Evolutionary conservation across 2,888 invertebrate genomes (phyloP).

Genomic region (Rotaria macrura): DNA sequence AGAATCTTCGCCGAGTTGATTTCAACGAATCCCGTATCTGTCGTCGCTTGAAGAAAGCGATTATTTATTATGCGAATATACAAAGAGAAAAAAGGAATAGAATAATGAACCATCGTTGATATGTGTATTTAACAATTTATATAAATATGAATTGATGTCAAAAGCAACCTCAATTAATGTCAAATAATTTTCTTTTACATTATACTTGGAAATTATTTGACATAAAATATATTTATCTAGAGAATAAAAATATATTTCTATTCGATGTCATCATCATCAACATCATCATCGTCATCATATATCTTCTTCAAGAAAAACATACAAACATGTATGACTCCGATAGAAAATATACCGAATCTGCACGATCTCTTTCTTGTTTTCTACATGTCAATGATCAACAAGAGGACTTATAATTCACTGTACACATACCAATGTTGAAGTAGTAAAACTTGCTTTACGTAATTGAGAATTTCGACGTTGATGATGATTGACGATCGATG

Average conservation of each 20-base stretch:
- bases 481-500: slow-evolving; percentile 6
- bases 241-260: background rate
- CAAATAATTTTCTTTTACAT: background rate
- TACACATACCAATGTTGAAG: slow-evolving; percentile 20
- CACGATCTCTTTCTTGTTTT: background rate
- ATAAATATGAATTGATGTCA: background rate
- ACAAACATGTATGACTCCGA: background rate
- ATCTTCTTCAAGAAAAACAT: background rate
- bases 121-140: background rate
- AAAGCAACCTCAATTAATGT: background rate
- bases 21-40: background rate
- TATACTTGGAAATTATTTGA: background rate
- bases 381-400: background rate
- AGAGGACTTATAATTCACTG: background rate
- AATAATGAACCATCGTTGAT: background rate
- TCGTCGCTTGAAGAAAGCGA: background rate
- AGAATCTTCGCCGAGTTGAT: background rate
- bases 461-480: slow-evolving; percentile 19
- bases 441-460: slow-evolving; percentile 18
- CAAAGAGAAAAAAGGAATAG: background rate
- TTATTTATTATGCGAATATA: background rate
- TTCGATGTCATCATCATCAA: background rate
- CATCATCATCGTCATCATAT: background rate
- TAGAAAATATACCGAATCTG: background rate
- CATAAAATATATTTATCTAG: background rate